Base-by-base conservation (phyloP, 2,113 vertebrate species). In the Madoqua kirkii region DNA sequence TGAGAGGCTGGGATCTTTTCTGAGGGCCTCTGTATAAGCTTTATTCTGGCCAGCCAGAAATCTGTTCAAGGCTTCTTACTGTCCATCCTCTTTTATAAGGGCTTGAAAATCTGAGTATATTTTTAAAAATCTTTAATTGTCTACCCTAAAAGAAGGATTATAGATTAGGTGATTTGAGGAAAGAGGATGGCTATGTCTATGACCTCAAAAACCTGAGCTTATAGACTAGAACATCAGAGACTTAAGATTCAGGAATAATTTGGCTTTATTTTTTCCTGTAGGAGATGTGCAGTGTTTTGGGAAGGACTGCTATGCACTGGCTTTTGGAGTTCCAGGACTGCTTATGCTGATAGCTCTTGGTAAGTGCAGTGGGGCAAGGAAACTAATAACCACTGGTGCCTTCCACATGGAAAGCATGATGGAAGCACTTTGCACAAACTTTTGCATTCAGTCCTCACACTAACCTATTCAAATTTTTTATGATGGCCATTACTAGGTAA, bases 241-340 rank as follows among this genome's bases (percentile, higher is more conserved):
- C 31, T 76, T n/a, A 88, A 95, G 91, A 91, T 55, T 52, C 67
- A 62, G 36, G 6, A 3, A 74, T 64, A 36, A 25, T 52, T 16
- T 90, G 67, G 10, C 96, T 89, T 64, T 93, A 21, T 91, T 93
- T 96, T 81, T 78, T 67, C 67, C 97, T 97, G 92, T 98, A 99
- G 99, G 99, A 43, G 99, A 99, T 84, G 99, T 99, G 82, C 97
- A 99, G 93, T 99, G 99, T 98, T 99, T 99, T 88, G 99, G 99
- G 10, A 98, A 98, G 7, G 99, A 99, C 97, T 99, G 99, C 97
- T 99, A 99, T 16, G 99, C 99, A 25, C 76, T 99, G 98, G 99
- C 99, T 94, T 99, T 99, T 95, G 99, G 99, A 1, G 99, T 99
- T 92, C 99, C 99, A 87, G 99, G 99, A 52, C 97, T 97, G 92